These are phyloP conservation scores for Antechinus flavipes DNA, from an alignment of 2,113 vertebrate genomes.

Conservation along the genomic window DNA sequence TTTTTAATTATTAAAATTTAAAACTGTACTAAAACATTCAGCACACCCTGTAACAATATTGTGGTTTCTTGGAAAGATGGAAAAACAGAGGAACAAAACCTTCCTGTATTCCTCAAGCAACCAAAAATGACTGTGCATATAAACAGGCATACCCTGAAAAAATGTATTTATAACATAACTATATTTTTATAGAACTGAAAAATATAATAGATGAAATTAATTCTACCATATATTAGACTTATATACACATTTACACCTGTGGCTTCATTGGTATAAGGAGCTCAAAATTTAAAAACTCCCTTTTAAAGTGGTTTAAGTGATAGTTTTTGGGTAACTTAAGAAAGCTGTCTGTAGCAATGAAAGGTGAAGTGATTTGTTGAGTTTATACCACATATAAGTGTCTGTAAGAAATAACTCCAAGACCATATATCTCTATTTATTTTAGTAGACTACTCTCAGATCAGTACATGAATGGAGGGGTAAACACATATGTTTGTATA, in stretches of 20 bases:
- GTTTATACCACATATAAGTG: background rate
- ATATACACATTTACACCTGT: background rate
- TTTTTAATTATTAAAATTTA: background rate
- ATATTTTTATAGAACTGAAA: background rate
- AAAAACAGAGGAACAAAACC: background rate
- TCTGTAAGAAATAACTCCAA: background rate
- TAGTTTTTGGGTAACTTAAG: background rate
- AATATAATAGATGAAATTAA: background rate
- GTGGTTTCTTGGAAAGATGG: background rate
- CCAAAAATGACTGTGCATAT: no score
- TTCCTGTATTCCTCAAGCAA: no score
- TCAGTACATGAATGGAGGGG: background rate
- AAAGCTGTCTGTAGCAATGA: background rate
- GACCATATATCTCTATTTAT: no score
- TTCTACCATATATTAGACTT: background rate
- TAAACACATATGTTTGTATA: background rate
- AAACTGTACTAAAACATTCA: background rate
- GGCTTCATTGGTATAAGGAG: background rate
- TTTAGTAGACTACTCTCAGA: background rate
- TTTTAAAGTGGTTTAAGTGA: background rate
- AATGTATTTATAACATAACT: background rate
- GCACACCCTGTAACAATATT: background rate
- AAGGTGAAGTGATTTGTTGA: background rate
- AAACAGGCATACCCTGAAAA: background rate
- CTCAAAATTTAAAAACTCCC: background rate